phyloP scores from a whole-genome alignment of 2,113 vertebrate genomes.

The Pollachius pollachius region DNA sequence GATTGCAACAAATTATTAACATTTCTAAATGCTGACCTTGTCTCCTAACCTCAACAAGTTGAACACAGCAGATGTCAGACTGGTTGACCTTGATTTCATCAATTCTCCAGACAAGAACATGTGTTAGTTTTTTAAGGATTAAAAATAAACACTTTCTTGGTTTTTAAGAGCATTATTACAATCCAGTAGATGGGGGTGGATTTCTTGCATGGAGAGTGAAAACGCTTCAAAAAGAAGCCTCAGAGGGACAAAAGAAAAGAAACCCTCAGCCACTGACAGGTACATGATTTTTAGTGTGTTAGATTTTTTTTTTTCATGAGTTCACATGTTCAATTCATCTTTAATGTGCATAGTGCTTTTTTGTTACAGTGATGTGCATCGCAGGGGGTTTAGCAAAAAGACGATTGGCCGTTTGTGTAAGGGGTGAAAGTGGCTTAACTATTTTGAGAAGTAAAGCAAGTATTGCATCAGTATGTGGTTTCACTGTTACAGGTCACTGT shows the following conservation, averaged over 20 bases:
- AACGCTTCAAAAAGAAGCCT: neutral
- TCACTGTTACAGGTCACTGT: too few species aligned
- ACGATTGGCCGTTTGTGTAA: too few species aligned
- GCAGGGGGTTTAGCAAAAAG: too few species aligned
- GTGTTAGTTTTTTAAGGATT: neutral
- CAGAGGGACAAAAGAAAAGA: neutral
- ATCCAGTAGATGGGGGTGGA: neutral
- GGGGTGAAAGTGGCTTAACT: too few species aligned
- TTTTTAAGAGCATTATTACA: slow-evolving; percentile 7
- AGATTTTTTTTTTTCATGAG: neutral
- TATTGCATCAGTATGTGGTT: too few species aligned
- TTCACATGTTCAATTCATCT: neutral
- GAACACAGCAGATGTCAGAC: neutral
- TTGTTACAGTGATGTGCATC: too few species aligned
- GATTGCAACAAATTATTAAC: too few species aligned
- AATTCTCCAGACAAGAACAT: neutral
- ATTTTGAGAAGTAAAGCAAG: too few species aligned
- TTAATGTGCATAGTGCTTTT: too few species aligned
- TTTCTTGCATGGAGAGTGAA: neutral
- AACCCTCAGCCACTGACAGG: neutral
- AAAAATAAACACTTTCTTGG: neutral
- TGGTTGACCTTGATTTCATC: neutral
- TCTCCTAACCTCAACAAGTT: too few species aligned
- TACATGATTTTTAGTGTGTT: neutral
- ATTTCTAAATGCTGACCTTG: too few species aligned